Percentiles rank a stretch among this genome's conserved stretches.
Evolutionary conservation across 2,797 vertebrate genomes (phyloP).

Genomic region (Acanthornis magna): DNA sequence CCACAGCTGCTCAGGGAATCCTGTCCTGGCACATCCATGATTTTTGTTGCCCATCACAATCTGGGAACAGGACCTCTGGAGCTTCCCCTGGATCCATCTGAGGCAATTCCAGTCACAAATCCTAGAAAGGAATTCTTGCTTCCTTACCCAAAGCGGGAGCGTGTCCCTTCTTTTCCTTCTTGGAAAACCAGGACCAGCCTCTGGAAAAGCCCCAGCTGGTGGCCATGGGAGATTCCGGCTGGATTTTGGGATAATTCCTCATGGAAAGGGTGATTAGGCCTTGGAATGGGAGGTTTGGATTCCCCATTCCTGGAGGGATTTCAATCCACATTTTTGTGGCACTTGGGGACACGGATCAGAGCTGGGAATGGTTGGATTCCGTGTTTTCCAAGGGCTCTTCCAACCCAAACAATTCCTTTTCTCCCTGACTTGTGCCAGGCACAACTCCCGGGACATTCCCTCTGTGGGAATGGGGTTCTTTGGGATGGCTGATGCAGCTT

Average conservation of each 20-base stretch:
- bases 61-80: not conserved
- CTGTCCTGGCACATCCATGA: not conserved
- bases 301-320: not conserved
- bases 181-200: not conserved
- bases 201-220: not conserved
- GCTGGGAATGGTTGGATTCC: not conserved
- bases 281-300: not conserved
- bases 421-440: not conserved
- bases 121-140: not conserved
- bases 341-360: rapidly evolving
- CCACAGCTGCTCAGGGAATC: not conserved
- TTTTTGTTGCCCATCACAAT: not conserved
- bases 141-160: not conserved
- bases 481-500: not conserved
- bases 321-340: not conserved
- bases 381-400: not conserved
- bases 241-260: not conserved
- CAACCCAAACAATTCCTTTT: too few species aligned
- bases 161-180: not conserved
- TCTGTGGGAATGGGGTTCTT: not conserved
- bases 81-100: not conserved
- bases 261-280: not conserved
- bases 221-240: not conserved
- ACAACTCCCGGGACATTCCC: not conserved
- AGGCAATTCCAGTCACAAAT: not conserved